Base-by-base conservation (phyloP, 2,113 vertebrate genomes). In the Bambusicola thoracicus region DNA sequence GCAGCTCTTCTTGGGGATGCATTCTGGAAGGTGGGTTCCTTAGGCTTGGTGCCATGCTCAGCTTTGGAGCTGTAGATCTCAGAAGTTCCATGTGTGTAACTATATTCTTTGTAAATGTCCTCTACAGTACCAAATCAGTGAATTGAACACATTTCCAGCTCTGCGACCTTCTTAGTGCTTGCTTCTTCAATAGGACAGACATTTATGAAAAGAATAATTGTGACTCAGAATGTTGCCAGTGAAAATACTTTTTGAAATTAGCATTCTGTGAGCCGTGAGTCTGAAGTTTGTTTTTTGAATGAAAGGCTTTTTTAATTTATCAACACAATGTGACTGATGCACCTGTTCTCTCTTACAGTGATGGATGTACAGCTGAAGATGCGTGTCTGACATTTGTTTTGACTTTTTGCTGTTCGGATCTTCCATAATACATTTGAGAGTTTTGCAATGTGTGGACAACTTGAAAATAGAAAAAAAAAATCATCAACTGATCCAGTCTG, bases 281-380 rank as follows among this genome's bases (percentile, higher is more conserved):
- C 10, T 88, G 46, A 74, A 51, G 22, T 56, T 74, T 81, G 53
- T 17, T 92, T 89, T 89, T 72, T 79, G 14, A 85, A 56, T 75
- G 40, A 84, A 75, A 82, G 27, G 30, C 13, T 91, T 38, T 12
- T 79, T 90, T 76, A 79, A 61, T 20, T 87, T 76, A 46, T 10
- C 11, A 63, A 51, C 8, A 29, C 21, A 36, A 27, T 22, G 32
- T 49, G 8, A 85, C 13, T 40, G 24, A 59, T 55, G 18, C 25
- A 25, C 13, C 11, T 1, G 0, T 55, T 55, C 7, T 84, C 32
- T 86, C 51, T 81, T 67, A 56, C 32, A 92, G 51, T 40, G 24
- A 87, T 81, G 53, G 66, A 75, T 25, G 11, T 87, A 16, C 36
- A 87, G 66, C 48, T 79, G 66, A 90, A 93, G 69, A 55, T 10